A percentile compares a stretch with the other conserved stretches of the same genome.
Evolutionary conservation across 2,113 vertebrate genomes (phyloP).

Genomic region (Artemisiospiza belli): DNA sequence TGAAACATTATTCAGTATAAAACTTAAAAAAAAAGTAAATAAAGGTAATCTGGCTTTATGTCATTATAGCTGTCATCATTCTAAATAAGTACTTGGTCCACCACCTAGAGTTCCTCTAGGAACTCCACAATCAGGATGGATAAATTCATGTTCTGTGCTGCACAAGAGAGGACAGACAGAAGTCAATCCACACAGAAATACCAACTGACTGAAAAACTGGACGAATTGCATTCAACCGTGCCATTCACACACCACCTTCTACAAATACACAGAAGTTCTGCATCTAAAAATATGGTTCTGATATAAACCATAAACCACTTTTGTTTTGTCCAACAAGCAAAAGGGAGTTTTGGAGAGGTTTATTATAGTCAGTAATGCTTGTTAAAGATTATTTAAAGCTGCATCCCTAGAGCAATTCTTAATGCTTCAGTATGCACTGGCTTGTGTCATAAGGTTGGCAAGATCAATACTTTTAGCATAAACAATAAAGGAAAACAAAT

Average conservation of each 20-base stretch:
- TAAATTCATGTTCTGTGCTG: background rate
- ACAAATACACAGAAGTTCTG: background rate
- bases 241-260: background rate
- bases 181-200: background rate
- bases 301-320: background rate
- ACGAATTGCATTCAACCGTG: background rate
- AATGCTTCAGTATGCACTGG: background rate
- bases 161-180: background rate
- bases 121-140: background rate
- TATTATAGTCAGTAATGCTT: background rate
- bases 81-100: background rate
- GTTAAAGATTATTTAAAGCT: background rate
- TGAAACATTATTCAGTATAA: background rate
- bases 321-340: background rate
- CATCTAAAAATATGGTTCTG: background rate
- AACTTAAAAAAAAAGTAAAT: background rate
- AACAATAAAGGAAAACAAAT: background rate
- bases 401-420: background rate
- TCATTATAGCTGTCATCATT: background rate
- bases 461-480: background rate
- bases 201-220: background rate
- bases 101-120: background rate
- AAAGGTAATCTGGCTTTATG: background rate
- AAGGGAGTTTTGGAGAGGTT: background rate
- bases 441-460: background rate